phyloP scores from a whole-genome alignment of 2,113 vertebrate species.

The Pantherophis guttatus region DNA sequence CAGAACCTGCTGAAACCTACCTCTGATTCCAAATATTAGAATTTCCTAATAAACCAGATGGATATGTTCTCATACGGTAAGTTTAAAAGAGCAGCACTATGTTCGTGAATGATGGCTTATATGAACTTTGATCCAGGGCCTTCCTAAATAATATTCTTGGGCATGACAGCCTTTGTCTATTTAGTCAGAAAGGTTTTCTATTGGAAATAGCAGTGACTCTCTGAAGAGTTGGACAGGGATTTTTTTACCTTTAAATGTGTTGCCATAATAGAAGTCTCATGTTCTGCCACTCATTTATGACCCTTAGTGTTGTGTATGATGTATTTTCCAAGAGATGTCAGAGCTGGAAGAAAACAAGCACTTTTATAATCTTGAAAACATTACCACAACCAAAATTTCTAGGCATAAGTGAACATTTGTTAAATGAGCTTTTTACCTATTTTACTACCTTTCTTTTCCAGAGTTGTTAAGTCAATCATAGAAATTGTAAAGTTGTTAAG shows the following conservation, averaged over 20 bases:
- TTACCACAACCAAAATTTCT: not conserved
- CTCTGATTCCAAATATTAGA: not conserved
- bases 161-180: not conserved
- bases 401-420: not conserved
- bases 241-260: not conserved
- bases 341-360: not conserved
- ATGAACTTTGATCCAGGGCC: not conserved
- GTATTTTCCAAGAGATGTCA: not conserved
- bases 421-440: not conserved
- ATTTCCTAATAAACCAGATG: not conserved
- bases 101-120: not conserved
- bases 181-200: not conserved
- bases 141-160: not conserved
- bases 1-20: too few species aligned
- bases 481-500: too few species aligned
- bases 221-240: not conserved
- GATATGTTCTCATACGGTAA: not conserved
- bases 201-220: not conserved
- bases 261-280: not conserved
- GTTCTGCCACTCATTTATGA: not conserved
- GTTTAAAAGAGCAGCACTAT: not conserved
- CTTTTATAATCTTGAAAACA: not conserved
- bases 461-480: too few species aligned
- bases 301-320: not conserved
- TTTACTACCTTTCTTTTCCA: too few species aligned